phyloP scores from a whole-genome alignment of 23 tunicate species.

The Styela plicata region DNA sequence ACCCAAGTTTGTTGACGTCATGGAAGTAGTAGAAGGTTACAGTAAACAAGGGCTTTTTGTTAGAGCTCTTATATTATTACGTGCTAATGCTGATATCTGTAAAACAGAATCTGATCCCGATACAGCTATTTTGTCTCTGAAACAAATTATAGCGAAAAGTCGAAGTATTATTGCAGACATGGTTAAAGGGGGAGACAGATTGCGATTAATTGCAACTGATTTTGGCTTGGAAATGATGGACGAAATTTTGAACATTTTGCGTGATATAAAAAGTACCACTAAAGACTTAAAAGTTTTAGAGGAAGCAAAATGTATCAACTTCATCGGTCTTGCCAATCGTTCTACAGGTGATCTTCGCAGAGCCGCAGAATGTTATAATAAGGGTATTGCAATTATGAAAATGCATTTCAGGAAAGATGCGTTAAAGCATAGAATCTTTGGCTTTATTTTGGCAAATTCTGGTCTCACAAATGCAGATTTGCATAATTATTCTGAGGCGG shows the following conservation, averaged over 20 bases:
- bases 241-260: not conserved
- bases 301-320: not conserved
- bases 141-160: not conserved
- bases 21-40: not conserved
- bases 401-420: not conserved
- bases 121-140: not conserved
- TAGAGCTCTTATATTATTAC: not conserved
- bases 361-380: not conserved
- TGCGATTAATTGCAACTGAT: not conserved
- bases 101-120: not conserved
- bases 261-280: not conserved
- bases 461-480: not conserved
- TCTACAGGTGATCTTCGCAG: not conserved
- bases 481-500: not conserved
- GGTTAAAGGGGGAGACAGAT: not conserved
- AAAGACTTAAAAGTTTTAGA: not conserved
- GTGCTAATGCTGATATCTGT: not conserved
- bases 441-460: not conserved
- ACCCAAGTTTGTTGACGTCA: not conserved
- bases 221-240: not conserved
- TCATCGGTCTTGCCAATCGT: not conserved
- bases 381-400: not conserved
- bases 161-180: not conserved
- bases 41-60: not conserved
- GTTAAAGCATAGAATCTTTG: not conserved